Base-by-base conservation (phyloP, 2,797 vertebrate genomes). In the Acanthurus tractus region DNA sequence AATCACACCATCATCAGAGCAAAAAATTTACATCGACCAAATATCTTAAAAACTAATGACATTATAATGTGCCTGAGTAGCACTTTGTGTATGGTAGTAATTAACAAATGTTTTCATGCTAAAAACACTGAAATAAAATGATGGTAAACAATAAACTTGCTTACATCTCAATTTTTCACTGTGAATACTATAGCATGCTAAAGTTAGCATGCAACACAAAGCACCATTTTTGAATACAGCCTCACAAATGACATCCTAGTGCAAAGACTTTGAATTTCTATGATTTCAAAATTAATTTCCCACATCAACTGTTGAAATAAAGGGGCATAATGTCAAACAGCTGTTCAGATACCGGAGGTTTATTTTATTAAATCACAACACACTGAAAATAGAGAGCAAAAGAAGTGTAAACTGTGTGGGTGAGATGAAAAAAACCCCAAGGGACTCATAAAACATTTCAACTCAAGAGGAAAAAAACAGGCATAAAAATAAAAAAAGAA, bases 351-450 rank as follows among this genome's bases (percentile, higher is more conserved):
- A 36, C 18, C 18, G 2, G 13, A 40, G 25, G 23, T 64, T 62
- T 70, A 48, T 78, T 80, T 78, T 69, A 50, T 55, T 29, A 45
- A 70, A 74, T 70, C 48, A 48, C 18, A 67, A 50, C 12, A 55
- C 58, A 42, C 52, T 73, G 61, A 78, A 84, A 83, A 78, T 59
- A 74, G 38, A 63, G 23, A 80, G 77, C 69, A 82, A 80, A 74
- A 78, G 65, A 70, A 65, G 49, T 52, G 54, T 56, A 78, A 75
- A 76, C 58, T 71, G 38, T 78, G 76, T 77, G 74, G 67, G 66
- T 75, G 59, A 82, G 50, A 70, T 72, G 56, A 34, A 77, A 70
- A 67, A 65, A 49, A 71, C 6, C 52, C 13, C 53, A 34, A 52
- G 18, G 53, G 68, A 63, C 23, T 73, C 70, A 72, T 79, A 76